These are phyloP conservation scores for Galeopterus variegatus DNA, from an alignment of 2,113 vertebrate genomes.

Conservation along the genomic window DNA sequence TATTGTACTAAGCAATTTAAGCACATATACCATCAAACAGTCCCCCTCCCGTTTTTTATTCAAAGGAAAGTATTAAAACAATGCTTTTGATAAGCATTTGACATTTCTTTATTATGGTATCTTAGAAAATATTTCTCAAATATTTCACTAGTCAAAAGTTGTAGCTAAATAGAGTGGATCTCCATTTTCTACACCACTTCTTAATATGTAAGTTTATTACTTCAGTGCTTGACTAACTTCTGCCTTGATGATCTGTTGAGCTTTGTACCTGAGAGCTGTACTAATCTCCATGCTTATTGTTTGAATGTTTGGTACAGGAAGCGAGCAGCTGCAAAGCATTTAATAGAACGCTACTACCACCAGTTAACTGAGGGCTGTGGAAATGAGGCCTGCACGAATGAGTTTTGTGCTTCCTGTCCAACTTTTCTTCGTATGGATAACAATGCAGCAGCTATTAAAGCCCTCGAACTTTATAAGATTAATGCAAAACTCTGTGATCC, in stretches of 20 bases:
- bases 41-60: background rate
- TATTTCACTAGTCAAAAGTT: background rate
- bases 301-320: conserved; percentile 96
- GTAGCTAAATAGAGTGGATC: background rate
- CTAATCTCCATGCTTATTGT: conserved; percentile 91
- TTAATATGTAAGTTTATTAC: conserved; percentile 78
- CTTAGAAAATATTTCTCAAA: background rate
- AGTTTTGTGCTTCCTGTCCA: conserved; percentile 97
- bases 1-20: background rate
- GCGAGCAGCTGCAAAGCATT: conserved; percentile 99
- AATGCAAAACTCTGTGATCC: conserved; percentile 99
- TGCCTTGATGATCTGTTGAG: conserved; percentile 85
- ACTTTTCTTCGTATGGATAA: conserved; percentile 98
- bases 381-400: conserved; percentile 99
- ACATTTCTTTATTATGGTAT: background rate
- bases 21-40: background rate
- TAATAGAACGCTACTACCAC: conserved; percentile 99
- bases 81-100: background rate
- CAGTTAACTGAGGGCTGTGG: conserved; percentile 99
- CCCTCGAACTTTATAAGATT: conserved; percentile 98
- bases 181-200: background rate
- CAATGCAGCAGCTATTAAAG: conserved; percentile 98
- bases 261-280: conserved; percentile 88
- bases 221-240: conserved; percentile 87
- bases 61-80: background rate